Conservation (phyloP, 2,113 vertebrate species). For the Cairina moschata region DNA sequence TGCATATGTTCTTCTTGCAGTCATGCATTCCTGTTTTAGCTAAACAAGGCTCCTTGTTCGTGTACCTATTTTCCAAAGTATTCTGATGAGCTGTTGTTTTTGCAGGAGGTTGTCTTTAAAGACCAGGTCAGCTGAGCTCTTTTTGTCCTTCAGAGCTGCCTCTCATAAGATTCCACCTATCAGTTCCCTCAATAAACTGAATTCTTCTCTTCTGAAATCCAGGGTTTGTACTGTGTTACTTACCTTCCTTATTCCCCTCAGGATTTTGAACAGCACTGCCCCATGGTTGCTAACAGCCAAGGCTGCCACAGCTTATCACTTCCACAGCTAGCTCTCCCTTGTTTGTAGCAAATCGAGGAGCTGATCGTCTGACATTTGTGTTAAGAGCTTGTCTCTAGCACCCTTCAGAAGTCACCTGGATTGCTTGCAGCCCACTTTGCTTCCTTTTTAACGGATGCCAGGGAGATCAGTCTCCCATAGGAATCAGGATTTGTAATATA, state of each 20-base stretch:
- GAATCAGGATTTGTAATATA: neutral
- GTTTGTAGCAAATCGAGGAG: neutral
- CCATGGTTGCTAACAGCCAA: neutral
- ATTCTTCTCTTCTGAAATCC: neutral
- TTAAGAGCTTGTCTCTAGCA: neutral
- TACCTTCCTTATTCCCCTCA: neutral
- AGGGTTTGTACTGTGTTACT: neutral
- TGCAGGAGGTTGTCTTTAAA: neutral
- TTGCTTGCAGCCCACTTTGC: neutral
- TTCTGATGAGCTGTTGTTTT: neutral
- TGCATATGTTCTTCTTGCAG: neutral
- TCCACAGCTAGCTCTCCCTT: neutral
- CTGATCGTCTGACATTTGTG: neutral
- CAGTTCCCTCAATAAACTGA: neutral
- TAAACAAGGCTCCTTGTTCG: neutral
- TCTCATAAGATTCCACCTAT: neutral
- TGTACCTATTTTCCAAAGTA: neutral
- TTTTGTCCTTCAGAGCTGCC: neutral
- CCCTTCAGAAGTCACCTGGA: neutral
- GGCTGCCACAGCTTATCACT: neutral
- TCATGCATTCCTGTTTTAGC: neutral
- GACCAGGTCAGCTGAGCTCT: neutral
- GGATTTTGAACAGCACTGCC: neutral
- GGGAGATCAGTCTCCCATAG: neutral
- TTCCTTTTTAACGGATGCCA: neutral